Evolutionary conservation across 2,113 vertebrate species (phyloP).

Genomic region (Rana temporaria): DNA sequence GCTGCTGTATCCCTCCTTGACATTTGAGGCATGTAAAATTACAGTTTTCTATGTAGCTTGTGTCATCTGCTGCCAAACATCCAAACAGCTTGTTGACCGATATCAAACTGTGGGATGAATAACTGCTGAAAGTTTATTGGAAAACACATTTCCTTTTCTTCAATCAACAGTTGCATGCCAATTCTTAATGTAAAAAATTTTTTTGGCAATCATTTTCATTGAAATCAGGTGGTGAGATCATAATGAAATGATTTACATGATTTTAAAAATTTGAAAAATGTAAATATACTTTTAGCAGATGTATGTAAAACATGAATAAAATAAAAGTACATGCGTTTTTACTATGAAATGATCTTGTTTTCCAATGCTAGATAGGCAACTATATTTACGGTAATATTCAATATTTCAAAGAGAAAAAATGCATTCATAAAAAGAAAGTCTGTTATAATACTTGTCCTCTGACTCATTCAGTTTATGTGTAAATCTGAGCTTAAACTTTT

Average conservation of each 20-base stretch:
- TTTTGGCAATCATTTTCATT: not conserved
- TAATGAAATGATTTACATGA: too few relatives aligned
- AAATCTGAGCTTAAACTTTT: too few relatives aligned
- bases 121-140: slow-evolving; percentile 25
- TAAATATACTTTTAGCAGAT: not conserved
- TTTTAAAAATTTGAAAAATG: too few relatives aligned
- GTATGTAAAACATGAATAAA: not conserved
- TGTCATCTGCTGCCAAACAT: slow-evolving; percentile 42
- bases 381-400: too few relatives aligned
- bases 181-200: not conserved
- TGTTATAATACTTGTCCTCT: too few relatives aligned
- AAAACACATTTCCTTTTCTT: slow-evolving; percentile 15
- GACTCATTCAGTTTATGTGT: too few relatives aligned
- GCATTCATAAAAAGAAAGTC: too few relatives aligned
- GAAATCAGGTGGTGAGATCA: not conserved
- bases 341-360: too few relatives aligned
- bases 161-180: not conserved
- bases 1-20: slow-evolving; percentile 21
- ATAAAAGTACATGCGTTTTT: not conserved
- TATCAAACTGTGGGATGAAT: slow-evolving; percentile 26
- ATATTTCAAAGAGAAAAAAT: too few relatives aligned
- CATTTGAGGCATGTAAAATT: slow-evolving; percentile 17
- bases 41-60: slow-evolving; percentile 19
- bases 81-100: slow-evolving; percentile 5
- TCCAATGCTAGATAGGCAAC: too few relatives aligned